Percentiles rank a stretch among this genome's conserved stretches.
Evolutionary conservation across 2,113 vertebrate genomes (phyloP).

Genomic region (Gnathonemus echidnorhynchus): DNA sequence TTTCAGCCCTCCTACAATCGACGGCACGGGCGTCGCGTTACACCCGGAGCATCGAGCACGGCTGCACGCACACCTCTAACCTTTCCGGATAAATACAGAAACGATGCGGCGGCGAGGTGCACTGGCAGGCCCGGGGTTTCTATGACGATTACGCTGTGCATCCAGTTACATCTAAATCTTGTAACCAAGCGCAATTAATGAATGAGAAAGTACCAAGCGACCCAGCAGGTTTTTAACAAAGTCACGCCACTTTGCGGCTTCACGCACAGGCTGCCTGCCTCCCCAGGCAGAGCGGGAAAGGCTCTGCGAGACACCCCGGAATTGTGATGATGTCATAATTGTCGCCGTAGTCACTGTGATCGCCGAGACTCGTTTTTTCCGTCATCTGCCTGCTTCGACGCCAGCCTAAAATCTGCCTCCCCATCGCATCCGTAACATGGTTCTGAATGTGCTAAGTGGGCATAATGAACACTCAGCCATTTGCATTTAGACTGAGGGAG

Average conservation of each 20-base stretch:
- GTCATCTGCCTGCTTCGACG: background rate
- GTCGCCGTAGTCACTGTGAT: background rate
- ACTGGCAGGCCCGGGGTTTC: background rate
- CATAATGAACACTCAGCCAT: background rate
- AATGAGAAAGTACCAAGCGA: background rate
- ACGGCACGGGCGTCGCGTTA: background rate
- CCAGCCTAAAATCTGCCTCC: background rate
- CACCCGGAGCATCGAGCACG: background rate
- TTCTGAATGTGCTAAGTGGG: no score
- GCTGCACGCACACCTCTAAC: slow-evolving; percentile 1
- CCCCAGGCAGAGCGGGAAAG: background rate
- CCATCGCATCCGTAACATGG: background rate
- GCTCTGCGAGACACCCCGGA: background rate
- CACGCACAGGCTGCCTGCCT: background rate
- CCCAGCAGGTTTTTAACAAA: background rate
- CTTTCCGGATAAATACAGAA: slow-evolving; percentile 1
- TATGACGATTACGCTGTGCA: background rate
- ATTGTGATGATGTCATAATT: background rate
- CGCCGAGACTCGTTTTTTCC: background rate
- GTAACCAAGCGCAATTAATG: background rate
- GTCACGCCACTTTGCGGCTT: background rate
- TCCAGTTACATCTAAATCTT: background rate
- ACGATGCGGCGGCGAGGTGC: no score
- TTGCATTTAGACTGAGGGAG: background rate
- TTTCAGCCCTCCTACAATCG: slow-evolving; percentile 11